Evolutionary conservation across 2,888 invertebrate genomes (phyloP).

Genomic region (Ophion ellenae): DNA sequence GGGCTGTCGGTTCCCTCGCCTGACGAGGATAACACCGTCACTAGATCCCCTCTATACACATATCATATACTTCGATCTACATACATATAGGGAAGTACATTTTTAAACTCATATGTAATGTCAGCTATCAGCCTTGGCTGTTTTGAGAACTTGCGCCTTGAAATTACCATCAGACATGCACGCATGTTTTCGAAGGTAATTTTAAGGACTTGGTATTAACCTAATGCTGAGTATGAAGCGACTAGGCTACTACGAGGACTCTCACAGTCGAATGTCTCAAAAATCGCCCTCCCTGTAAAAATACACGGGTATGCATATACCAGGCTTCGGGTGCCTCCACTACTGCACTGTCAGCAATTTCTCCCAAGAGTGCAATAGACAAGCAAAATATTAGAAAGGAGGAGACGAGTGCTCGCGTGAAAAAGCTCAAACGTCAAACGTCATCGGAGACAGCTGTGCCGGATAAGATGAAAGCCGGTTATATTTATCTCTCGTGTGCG

Average conservation of each 20-base stretch:
- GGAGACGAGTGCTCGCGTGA: slow-evolving; percentile 15
- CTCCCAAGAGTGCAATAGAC: slow-evolving; percentile 42
- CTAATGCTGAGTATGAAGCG: neutral
- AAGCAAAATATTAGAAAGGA: slow-evolving; percentile 35
- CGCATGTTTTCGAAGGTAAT: neutral
- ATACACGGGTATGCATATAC: slow-evolving; percentile 19
- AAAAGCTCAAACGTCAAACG: slow-evolving; percentile 51
- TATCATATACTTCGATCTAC: slow-evolving; percentile 9
- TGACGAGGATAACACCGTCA: slow-evolving; percentile 49
- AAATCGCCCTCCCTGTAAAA: neutral
- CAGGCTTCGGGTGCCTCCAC: slow-evolving; percentile 19
- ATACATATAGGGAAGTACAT: neutral
- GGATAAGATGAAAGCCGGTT: slow-evolving; percentile 57
- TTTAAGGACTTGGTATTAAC: neutral
- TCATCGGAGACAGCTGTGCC: slow-evolving; percentile 60
- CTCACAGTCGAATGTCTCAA: neutral
- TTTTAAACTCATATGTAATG: neutral
- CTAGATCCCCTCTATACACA: slow-evolving; percentile 32
- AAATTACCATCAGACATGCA: neutral
- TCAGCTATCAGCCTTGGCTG: neutral
- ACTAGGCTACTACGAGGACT: neutral
- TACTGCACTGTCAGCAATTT: slow-evolving; percentile 45
- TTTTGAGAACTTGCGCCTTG: neutral
- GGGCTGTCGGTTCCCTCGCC: slow-evolving; percentile 35
- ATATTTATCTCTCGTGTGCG: slow-evolving; percentile 41